Evolutionary conservation across 2,888 invertebrate species (phyloP), one percentile per base, ranked within the genome.

Genomic region (Buathra laborator): DNA sequence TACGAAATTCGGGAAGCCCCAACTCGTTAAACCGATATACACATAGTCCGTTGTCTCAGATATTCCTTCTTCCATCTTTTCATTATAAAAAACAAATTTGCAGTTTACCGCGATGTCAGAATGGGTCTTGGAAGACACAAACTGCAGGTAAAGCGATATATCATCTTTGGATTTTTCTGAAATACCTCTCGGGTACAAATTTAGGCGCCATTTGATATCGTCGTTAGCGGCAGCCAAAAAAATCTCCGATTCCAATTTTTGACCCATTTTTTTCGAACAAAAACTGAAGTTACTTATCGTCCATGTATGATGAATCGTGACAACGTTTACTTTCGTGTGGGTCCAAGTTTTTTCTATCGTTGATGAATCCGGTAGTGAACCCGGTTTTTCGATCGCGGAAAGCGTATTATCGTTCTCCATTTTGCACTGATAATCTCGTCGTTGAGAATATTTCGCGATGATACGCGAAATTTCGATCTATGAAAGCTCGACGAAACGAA

Each of bases 131-230:
- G 99, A 99, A 93, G 99, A 99, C 93, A 99, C 99, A 95, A 99
- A 97, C 94, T 99, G 96, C 94, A 99, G 96, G 95, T 99, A 99
- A 93, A 99, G 96, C 87, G 99, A 99, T 94, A 99, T 96, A 95
- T 99, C 99, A 96, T 99, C 99, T 96, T 99, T 99, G 95, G 99
- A 99, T 96, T 99, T 99, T 95, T 99, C 99, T 94, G 99, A 99
- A 94, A 99, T 96, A 92, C 99, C 99, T 96, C 99, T 99, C 86
- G 99, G 99, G 95, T 99, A 99, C 86, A 99, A 99, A 94, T 99
- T 97, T 94, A 99, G 96, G 96, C 99, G 99, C 97, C 97, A 72
- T 9, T 24, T 44, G 1, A 44, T 59, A 10, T 24, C 19, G 14
- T 59, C 24, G 59, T 72, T 19, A 12, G 3, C 14, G 3, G 32